phyloP scores from a whole-genome alignment of 2,113 vertebrate species.

The Xiphorhynchus elegans region DNA sequence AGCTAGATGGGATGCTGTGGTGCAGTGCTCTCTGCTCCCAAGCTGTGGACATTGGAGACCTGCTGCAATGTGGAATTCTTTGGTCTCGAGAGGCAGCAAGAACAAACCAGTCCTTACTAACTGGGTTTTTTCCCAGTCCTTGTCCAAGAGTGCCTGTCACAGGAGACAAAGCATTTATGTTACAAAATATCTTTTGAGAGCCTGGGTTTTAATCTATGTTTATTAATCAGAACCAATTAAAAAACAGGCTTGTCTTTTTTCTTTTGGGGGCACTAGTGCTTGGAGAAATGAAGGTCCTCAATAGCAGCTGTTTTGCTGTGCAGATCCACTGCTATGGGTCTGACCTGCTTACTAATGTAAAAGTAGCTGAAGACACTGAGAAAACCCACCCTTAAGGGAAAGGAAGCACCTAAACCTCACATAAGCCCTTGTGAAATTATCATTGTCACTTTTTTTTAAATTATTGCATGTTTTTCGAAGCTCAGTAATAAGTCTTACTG shows the following conservation, averaged over 20 bases:
- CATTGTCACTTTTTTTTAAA: neutral
- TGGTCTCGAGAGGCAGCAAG: neutral
- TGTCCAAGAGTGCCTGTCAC: neutral
- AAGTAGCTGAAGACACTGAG: neutral
- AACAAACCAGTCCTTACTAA: neutral
- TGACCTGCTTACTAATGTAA: neutral
- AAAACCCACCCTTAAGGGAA: neutral
- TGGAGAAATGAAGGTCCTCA: neutral
- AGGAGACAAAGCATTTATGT: accelerated
- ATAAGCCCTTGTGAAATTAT: neutral
- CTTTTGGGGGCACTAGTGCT: neutral
- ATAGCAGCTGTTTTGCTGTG: neutral
- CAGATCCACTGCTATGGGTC: neutral
- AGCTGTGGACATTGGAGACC: accelerated
- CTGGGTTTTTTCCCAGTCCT: neutral
- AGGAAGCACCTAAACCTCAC: neutral
- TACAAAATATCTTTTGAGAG: neutral
- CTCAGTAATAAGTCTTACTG: neutral
- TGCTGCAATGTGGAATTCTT: neutral
- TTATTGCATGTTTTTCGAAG: neutral
- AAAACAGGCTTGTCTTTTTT: neutral
- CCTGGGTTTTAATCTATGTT: neutral
- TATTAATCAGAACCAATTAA: neutral
- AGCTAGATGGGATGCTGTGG: neutral
- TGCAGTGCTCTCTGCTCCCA: neutral